Conservation (phyloP, 2,888 invertebrate genomes). For the Melieria omissa region DNA sequence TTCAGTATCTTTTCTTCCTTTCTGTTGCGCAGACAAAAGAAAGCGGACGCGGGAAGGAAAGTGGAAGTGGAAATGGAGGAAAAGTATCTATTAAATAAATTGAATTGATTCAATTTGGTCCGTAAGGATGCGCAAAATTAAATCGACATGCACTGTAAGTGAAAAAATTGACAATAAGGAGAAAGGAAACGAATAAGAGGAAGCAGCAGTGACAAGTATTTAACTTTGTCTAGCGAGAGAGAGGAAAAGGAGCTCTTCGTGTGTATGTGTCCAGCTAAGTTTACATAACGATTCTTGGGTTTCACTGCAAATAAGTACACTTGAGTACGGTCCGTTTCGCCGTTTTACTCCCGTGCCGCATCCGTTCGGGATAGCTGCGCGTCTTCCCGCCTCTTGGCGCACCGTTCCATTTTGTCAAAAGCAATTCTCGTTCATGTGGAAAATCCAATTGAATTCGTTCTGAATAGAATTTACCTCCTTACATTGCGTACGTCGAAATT, state of each 20-base stretch:
- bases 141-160: conserved; percentile 46
- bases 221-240: not conserved
- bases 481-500: conserved; percentile 12
- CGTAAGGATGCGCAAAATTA: conserved; percentile 47
- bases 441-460: conserved; percentile 37
- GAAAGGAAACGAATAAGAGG: not conserved
- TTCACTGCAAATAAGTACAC: conserved; percentile 21
- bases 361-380: no score
- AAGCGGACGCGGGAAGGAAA: conserved; percentile 2
- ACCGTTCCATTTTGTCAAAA: conserved; percentile 23
- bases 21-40: conserved; percentile 6
- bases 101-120: conserved; percentile 50
- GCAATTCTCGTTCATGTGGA: conserved; percentile 37
- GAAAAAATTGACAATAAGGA: conserved; percentile 23
- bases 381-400: no score
- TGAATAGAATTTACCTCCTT: conserved; percentile 17
- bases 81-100: conserved; percentile 41
- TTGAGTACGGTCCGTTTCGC: conserved; percentile 3
- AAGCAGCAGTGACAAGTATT: conserved; percentile 14
- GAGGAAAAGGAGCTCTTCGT: not conserved
- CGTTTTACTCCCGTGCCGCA: not conserved
- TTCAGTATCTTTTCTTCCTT: not conserved
- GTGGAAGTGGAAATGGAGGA: conserved; percentile 4
- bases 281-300: conserved; percentile 12
- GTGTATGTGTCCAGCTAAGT: conserved; percentile 15